Conservation (phyloP, 2,797 vertebrate genomes). For the Pseudocheirus occidentalis region DNA sequence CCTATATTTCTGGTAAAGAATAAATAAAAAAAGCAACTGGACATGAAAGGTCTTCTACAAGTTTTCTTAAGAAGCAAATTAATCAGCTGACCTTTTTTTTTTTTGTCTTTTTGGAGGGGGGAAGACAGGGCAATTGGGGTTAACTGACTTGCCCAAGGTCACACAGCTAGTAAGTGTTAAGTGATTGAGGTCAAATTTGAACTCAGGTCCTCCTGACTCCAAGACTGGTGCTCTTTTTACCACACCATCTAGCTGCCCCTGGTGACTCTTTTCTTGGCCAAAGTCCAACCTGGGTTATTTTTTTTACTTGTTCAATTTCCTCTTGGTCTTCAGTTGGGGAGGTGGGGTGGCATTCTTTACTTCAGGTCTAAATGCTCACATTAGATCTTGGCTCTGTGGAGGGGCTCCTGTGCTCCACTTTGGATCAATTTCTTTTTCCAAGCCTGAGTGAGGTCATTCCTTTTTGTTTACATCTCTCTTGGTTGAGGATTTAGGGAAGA, state of each 20-base stretch:
- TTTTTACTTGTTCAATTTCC: neutral
- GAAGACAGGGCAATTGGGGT: too few species aligned
- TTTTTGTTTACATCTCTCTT: neutral
- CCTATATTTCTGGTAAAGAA: neutral
- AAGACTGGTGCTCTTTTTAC: too few species aligned
- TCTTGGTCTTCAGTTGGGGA: neutral
- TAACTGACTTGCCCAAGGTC: too few species aligned
- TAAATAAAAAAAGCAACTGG: neutral
- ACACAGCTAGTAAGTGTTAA: too few species aligned
- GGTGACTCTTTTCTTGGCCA: too few species aligned
- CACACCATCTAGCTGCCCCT: too few species aligned
- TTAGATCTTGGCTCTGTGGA: neutral
- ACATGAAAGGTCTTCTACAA: neutral
- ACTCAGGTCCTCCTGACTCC: too few species aligned
- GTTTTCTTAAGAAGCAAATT: neutral
- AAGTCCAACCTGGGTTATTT: neutral
- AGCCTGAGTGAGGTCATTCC: neutral
- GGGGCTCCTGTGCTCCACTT: neutral
- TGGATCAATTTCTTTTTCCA: neutral
- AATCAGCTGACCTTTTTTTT: neutral
- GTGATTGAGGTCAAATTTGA: too few species aligned
- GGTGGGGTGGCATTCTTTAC: neutral
- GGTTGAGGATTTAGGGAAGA: neutral
- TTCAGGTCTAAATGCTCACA: neutral
- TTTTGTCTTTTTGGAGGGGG: too few species aligned